A percentile compares a stretch with the other conserved stretches of the same genome.
phyloP scores from a whole-genome alignment of 1,140 invertebrate genomes.

The Pygmarrhopalites habei region DNA sequence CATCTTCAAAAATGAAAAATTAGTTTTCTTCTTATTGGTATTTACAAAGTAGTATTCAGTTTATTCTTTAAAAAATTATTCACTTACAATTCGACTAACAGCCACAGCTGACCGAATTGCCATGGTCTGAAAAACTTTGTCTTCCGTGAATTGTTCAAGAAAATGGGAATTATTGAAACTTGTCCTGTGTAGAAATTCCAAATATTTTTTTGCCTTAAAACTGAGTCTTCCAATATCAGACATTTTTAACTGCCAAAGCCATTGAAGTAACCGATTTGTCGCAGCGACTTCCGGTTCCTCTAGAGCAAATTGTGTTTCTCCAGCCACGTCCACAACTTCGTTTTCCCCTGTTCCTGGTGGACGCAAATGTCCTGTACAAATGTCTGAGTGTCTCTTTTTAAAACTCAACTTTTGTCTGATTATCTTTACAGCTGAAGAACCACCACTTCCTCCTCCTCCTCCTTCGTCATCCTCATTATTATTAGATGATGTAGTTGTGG shows the following conservation, averaged over 20 bases:
- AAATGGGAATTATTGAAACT: conserved; percentile 33
- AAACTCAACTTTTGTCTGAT: conserved; percentile 32
- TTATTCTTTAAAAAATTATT: no score
- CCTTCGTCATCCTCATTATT: neutral
- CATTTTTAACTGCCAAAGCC: conserved; percentile 37
- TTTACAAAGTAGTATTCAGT: neutral
- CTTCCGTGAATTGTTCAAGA: conserved; percentile 32
- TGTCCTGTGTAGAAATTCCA: conserved; percentile 23
- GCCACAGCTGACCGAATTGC: conserved; percentile 33
- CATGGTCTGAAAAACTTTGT: conserved; percentile 28
- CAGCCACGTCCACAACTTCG: conserved; percentile 5
- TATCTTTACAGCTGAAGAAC: neutral
- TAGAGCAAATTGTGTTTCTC: conserved; percentile 26
- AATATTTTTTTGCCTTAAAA: conserved; percentile 26
- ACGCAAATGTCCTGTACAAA: conserved; percentile 21
- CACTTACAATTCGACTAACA: conserved; percentile 16
- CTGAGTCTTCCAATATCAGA: conserved; percentile 37
- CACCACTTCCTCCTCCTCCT: neutral
- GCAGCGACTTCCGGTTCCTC: conserved; percentile 36
- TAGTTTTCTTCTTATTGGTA: conserved; percentile 16
- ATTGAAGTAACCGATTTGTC: conserved; percentile 34
- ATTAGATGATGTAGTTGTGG: neutral
- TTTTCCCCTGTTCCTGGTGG: neutral
- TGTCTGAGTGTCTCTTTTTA: conserved; percentile 10
- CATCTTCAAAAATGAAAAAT: no score